A percentile compares a stretch with the other conserved stretches of the same genome.
phyloP scores from a whole-genome alignment of 1,140 invertebrate genomes.

The Metaphire vulgaris region DNA sequence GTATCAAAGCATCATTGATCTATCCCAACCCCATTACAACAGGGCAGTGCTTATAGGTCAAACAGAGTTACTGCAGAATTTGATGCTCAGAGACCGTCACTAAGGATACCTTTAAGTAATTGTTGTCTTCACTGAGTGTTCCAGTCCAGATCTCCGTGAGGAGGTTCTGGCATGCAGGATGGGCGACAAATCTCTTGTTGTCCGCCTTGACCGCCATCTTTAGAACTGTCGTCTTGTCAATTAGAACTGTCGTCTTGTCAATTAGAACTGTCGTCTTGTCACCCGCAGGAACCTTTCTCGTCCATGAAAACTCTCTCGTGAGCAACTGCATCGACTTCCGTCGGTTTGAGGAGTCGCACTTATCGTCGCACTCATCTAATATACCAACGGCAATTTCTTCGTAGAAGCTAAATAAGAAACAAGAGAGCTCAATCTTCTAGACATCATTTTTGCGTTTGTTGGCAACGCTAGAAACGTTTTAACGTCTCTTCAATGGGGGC shows the following conservation, averaged over 20 bases:
- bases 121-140: conserved; percentile 39
- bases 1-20: no score
- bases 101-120: conserved; percentile 35
- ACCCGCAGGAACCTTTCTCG: no score
- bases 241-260: no score
- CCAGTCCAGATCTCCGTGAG: conserved; percentile 51
- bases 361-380: not conserved
- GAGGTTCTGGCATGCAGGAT: conserved; percentile 48
- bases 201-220: conserved; percentile 37
- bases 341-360: not conserved
- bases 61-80: no score
- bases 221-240: not conserved
- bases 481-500: no score
- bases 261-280: no score
- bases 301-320: not conserved
- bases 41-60: no score
- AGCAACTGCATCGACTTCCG: not conserved
- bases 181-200: conserved; percentile 49
- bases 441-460: no score
- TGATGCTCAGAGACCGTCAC: no score
- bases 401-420: not conserved
- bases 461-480: no score
- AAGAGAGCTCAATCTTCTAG: no score
- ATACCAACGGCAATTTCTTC: not conserved
- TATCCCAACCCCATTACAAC: no score